Conservation (phyloP, 2,797 vertebrate genomes). For the Mormyrops attenuatus region DNA sequence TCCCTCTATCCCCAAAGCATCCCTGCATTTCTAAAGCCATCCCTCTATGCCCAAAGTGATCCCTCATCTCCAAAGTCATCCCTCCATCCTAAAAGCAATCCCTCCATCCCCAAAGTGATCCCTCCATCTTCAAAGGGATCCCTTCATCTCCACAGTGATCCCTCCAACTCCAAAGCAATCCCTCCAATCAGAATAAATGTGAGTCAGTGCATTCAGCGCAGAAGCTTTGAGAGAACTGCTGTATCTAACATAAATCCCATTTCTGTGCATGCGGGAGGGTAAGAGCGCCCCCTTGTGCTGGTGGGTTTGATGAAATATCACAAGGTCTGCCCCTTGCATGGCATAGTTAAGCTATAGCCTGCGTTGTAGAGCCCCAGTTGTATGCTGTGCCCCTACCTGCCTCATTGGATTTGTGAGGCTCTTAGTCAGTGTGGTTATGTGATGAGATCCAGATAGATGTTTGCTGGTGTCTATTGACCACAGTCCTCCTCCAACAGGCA, state of each 20-base stretch:
- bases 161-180: not conserved
- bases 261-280: not conserved
- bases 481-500: not conserved
- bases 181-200: not conserved
- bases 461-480: not conserved
- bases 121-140: no score
- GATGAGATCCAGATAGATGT: not conserved
- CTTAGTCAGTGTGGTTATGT: not conserved
- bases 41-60: no score
- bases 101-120: no score
- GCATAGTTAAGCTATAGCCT: not conserved
- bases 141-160: slow-evolving; percentile 35
- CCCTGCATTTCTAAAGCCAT: no score
- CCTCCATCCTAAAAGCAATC: not conserved
- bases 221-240: not conserved
- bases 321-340: not conserved
- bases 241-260: not conserved
- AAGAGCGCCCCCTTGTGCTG: not conserved
- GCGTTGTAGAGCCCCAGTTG: not conserved
- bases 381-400: not conserved
- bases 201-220: not conserved
- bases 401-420: not conserved
- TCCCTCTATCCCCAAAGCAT: no score
- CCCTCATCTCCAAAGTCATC: not conserved
- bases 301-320: not conserved